phyloP scores from a whole-genome alignment of 2,797 vertebrate species.

The Phrynocephalus forsythii region DNA sequence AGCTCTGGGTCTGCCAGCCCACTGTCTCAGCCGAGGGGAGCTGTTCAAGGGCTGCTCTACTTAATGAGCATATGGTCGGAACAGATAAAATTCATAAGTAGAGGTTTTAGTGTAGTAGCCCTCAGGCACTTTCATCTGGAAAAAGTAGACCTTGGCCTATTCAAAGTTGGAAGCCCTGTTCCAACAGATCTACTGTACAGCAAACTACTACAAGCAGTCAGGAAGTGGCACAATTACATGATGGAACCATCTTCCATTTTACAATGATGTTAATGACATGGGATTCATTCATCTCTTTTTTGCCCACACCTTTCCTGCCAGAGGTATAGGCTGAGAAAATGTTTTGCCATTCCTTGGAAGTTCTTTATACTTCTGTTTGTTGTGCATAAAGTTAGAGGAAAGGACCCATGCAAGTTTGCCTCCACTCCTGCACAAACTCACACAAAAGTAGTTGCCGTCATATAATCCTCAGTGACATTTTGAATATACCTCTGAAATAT shows the following conservation, averaged over 20 bases:
- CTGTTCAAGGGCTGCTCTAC: no score
- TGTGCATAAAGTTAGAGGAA: neutral
- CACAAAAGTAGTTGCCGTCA: neutral
- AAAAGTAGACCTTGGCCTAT: no score
- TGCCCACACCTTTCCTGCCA: neutral
- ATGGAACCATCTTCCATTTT: neutral
- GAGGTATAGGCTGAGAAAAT: neutral
- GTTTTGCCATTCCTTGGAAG: conserved; percentile 4
- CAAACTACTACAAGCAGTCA: neutral
- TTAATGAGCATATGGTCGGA: no score
- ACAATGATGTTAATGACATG: neutral
- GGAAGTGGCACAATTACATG: neutral
- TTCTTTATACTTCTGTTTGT: neutral
- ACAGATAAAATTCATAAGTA: no score
- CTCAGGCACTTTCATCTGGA: no score
- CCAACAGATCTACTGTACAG: neutral
- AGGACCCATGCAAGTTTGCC: neutral
- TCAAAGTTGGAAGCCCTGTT: no score
- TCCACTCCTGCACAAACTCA: no score
- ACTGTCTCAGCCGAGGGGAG: no score
- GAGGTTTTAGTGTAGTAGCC: no score
- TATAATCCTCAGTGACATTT: conserved; percentile 4
- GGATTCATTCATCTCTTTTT: neutral
- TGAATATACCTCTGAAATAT: neutral
- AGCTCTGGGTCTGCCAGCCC: no score